phyloP scores from a whole-genome alignment of 1,140 invertebrate species.

The Physella acuta region DNA sequence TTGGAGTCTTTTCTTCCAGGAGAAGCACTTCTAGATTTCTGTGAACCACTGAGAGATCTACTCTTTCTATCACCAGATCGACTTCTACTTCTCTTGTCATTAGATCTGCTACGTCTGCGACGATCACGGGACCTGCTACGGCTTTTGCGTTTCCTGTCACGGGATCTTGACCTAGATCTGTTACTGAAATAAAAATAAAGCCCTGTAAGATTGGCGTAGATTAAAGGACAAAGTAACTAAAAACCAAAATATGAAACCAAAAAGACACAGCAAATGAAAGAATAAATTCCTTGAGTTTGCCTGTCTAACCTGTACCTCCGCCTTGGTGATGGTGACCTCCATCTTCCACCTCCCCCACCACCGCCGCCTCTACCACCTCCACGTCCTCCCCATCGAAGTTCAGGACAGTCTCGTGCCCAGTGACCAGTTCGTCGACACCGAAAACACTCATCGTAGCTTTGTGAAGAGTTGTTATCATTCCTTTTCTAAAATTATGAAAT shows the following conservation, averaged over 20 bases:
- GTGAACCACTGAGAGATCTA: constrained; percentile 23
- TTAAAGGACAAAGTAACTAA: neutral
- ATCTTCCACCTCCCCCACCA: constrained; percentile 31
- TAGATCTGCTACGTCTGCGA: constrained; percentile 30
- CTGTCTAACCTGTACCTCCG: constrained; percentile 30
- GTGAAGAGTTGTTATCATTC: constrained; percentile 8
- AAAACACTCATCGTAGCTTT: constrained; percentile 61
- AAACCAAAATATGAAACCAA: neutral
- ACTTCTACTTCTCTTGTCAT: constrained; percentile 31
- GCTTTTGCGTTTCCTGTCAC: constrained; percentile 30
- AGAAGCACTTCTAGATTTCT: constrained; percentile 11
- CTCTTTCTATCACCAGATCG: constrained; percentile 24
- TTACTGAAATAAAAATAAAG: neutral
- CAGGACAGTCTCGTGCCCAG: constrained; percentile 60
- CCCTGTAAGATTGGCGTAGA: neutral
- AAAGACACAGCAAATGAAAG: neutral
- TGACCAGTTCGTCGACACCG: constrained; percentile 59
- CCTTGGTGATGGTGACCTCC: constrained; percentile 42
- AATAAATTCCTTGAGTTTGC: neutral
- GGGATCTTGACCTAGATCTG: constrained; percentile 29
- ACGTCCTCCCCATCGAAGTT: constrained; percentile 43
- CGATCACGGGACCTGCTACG: constrained; percentile 33
- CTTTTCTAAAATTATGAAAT: too few species aligned
- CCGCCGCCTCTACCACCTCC: constrained; percentile 29
- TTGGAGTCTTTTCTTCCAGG: constrained; percentile 3